Evolutionary conservation across 2,888 invertebrate species (phyloP), one percentile per base, ranked within the genome.

Genomic region (Polyommatus icarus): DNA sequence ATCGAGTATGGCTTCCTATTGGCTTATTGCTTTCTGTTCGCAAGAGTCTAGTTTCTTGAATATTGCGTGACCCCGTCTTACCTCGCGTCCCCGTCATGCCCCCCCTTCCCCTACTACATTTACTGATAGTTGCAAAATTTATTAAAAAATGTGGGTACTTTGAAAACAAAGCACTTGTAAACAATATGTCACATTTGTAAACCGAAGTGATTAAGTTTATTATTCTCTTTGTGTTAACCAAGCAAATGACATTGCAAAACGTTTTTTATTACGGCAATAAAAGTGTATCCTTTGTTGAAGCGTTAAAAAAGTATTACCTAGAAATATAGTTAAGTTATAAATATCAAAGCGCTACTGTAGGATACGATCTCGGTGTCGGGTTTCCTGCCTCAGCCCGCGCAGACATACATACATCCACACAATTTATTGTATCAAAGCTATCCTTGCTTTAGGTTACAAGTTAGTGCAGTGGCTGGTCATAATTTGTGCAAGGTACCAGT

Each of bases 311-410:
- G 59, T 71, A 36, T 75, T 79, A 79, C 79, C 76, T 76, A 78
- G 79, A 78, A 79, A 76, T 36, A 71, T 61, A 57, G 57, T 54
- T 77, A 36, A 20, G 32, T 36, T 71, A 54, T 77, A 77, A 77
- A 77, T 77, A 32, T 54, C 50, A 32, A 59, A 61, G 57, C 71
- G 79, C 80, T 80, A 80, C 80, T 76, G 78, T 75, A 20, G 61
- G 81, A 81, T 81, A 80, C 76, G 71, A 80, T 80, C 77, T 32
- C 59, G 57, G 82, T 82, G 78, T 82, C 79, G 77, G 80, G 79
- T 82, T 82, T 78, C 82, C 75, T 72, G 18, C 75, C 59, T 67
- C 29, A 10, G 15, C 7, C 67, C 29, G 18, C 24, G 24, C 15
- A 32, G 29, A 32, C 67, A 67, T 29, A 32, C 67, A 67, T 32